phyloP scores from a whole-genome alignment of 2,888 invertebrate species.

The Cerceris ruficornis region DNA sequence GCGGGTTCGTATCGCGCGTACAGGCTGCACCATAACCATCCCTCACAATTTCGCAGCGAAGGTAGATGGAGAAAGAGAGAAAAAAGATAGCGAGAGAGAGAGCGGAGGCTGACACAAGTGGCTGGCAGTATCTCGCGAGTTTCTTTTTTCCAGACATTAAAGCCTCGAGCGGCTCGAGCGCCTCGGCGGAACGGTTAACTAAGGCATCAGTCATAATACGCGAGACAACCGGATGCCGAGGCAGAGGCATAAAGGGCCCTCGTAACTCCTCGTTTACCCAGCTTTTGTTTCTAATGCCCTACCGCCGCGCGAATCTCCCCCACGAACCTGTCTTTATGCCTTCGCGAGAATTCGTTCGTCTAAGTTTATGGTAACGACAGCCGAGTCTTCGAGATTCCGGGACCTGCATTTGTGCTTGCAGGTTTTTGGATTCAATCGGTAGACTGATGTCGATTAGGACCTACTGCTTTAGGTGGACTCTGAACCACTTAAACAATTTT shows the following conservation, averaged over 20 bases:
- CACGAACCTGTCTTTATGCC: conserved; percentile 65
- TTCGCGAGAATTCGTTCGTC: conserved; percentile 71
- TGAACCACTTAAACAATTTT: no score
- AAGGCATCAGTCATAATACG: conserved; percentile 80
- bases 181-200: conserved; percentile 62
- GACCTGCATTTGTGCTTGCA: neutral
- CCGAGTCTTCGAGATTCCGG: conserved; percentile 21
- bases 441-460: no score
- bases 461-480: no score
- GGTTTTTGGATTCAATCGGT: neutral
- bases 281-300: conserved; percentile 73
- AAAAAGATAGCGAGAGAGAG: conserved; percentile 1
- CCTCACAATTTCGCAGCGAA: conserved; percentile 59
- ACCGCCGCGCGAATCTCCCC: conserved; percentile 58
- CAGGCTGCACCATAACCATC: conserved; percentile 64
- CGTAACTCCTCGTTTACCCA: conserved; percentile 76
- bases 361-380: conserved; percentile 70
- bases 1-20: conserved; percentile 54
- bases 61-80: no score
- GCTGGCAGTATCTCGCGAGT: conserved; percentile 54
- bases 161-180: conserved; percentile 51
- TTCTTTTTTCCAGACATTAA: conserved; percentile 56
- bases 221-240: conserved; percentile 76
- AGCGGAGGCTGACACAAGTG: conserved; percentile 60
- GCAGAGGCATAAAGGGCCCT: conserved; percentile 73